These are phyloP conservation scores for Leptosomus discolor DNA, from an alignment of 2,113 vertebrate species.

Conservation along the genomic window DNA sequence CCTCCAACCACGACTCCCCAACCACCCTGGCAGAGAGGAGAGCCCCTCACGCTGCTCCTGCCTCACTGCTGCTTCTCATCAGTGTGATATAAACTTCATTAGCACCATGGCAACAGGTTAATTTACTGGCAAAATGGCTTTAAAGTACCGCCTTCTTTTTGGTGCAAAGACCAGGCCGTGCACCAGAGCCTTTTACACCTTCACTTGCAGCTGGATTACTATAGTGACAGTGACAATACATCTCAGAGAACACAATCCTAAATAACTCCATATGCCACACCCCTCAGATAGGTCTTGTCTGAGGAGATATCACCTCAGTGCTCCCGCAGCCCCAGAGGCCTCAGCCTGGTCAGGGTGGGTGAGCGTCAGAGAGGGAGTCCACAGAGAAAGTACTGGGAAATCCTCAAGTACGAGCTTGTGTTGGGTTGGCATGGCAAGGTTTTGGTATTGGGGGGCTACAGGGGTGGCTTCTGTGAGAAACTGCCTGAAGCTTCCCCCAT, in stretches of 20 bases:
- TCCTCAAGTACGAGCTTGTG: neutral
- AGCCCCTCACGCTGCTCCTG: accelerated
- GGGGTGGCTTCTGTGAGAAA: neutral
- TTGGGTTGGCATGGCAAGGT: neutral
- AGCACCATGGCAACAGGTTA: neutral
- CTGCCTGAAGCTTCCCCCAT: neutral
- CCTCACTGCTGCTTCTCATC: neutral
- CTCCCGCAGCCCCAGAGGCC: neutral
- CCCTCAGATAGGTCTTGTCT: neutral
- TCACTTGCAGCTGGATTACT: neutral
- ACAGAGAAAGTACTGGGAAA: neutral
- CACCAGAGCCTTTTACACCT: neutral
- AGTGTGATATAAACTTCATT: too few species aligned
- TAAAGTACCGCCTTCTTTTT: neutral
- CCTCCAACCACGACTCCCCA: neutral
- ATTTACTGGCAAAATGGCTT: neutral
- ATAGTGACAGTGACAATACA: neutral
- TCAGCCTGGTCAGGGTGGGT: neutral
- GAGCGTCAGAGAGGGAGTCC: accelerated
- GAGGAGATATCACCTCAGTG: neutral
- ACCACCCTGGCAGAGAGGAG: accelerated
- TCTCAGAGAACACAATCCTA: neutral
- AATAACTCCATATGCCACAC: neutral
- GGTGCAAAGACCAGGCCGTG: neutral
- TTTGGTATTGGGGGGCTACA: neutral